phyloP scores from a whole-genome alignment of 2,113 vertebrate species.

The Tichodroma muraria region DNA sequence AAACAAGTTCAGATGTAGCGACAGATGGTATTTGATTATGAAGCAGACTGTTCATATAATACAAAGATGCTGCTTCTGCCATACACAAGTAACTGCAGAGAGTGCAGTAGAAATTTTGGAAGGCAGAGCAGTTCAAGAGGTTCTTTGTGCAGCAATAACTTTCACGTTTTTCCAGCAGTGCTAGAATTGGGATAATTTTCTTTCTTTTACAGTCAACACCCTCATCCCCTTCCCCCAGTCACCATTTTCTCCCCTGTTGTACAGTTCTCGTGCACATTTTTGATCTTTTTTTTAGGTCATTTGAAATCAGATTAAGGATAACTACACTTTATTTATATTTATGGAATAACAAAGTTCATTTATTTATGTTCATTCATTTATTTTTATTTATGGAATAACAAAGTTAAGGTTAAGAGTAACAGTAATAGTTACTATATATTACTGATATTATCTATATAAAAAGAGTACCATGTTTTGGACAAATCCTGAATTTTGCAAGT shows the following conservation, averaged over 20 bases:
- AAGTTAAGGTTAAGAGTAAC: background rate
- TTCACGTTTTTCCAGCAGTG: slow-evolving; percentile 76
- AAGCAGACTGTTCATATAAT: slow-evolving; percentile 99
- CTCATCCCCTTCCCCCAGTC: background rate
- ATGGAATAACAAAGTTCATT: background rate
- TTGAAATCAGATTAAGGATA: slow-evolving; percentile 9
- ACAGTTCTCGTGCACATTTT: background rate
- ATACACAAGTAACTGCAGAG: slow-evolving; percentile 94
- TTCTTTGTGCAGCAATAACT: slow-evolving; percentile 81
- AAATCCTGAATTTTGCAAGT: background rate
- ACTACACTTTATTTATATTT: background rate
- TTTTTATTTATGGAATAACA: background rate
- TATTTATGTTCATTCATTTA: background rate
- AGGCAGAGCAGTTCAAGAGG: slow-evolving; percentile 80
- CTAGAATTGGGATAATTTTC: slow-evolving; percentile 69
- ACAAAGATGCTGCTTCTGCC: slow-evolving; percentile 98
- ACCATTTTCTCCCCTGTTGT: background rate
- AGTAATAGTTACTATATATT: background rate
- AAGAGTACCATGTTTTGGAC: background rate
- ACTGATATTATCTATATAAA: background rate
- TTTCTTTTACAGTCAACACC: slow-evolving; percentile 47
- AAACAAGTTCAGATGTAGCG: slow-evolving; percentile 99
- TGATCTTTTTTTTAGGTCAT: slow-evolving; percentile 16
- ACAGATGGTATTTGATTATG: slow-evolving; percentile 99
- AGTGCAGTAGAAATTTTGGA: slow-evolving; percentile 84